Conservation (phyloP, 2,797 vertebrate species). For the Peromyscus nudipes region DNA sequence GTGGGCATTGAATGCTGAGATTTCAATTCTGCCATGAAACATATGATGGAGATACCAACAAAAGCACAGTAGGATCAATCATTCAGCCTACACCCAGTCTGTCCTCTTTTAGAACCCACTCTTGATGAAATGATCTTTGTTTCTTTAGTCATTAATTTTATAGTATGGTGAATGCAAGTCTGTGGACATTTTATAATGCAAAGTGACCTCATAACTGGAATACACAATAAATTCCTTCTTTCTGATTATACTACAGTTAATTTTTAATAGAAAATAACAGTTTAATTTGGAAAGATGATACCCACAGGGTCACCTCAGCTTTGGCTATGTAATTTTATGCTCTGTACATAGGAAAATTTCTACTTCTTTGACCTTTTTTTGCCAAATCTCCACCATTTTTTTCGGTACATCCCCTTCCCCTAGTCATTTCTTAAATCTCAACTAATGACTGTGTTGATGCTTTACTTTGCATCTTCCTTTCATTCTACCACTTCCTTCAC, state of each 20-base stretch:
- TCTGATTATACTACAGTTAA: neutral
- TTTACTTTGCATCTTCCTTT: neutral
- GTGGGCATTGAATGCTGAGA: neutral
- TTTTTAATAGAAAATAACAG: slow-evolving; percentile 15
- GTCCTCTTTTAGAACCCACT: neutral
- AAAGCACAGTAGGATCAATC: neutral
- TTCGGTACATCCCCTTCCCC: neutral
- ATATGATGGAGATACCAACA: neutral
- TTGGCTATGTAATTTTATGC: neutral
- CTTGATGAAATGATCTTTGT: slow-evolving; percentile 44
- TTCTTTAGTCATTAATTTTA: slow-evolving; percentile 50
- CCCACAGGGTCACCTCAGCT: neutral
- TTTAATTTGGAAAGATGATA: slow-evolving; percentile 6
- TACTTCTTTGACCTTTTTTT: neutral
- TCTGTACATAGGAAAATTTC: neutral
- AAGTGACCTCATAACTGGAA: neutral
- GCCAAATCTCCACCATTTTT: neutral
- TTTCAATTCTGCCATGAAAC: slow-evolving; percentile 25
- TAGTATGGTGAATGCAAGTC: neutral
- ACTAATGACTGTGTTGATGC: neutral
- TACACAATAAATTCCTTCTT: neutral
- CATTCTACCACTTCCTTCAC: neutral
- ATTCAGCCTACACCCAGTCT: neutral
- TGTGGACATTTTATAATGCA: neutral
- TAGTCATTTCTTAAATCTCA: neutral